Percentiles rank a stretch among this genome's conserved stretches.
Evolutionary conservation across 2,797 vertebrate species (phyloP).

Genomic region (Lemur catta): DNA sequence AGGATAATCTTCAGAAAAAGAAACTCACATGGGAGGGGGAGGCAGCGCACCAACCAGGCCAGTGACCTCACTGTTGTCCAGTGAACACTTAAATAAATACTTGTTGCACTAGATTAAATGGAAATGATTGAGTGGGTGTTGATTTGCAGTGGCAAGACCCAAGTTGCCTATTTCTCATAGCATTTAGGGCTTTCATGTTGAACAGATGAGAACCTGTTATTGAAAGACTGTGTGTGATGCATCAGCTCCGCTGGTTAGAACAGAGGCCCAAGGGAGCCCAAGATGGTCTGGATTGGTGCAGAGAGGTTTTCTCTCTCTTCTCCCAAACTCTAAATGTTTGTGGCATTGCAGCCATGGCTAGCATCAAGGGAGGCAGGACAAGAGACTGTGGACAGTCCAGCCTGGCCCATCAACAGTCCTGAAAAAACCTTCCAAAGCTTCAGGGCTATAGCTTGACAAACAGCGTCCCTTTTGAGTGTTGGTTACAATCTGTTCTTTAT

Average conservation of each 20-base stretch:
- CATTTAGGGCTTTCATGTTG: not conserved
- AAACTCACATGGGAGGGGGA: not conserved
- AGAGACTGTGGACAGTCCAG: not conserved
- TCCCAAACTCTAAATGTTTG: not conserved
- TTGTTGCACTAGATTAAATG: not conserved
- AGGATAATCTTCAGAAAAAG: not conserved
- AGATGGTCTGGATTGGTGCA: not conserved
- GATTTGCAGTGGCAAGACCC: not conserved
- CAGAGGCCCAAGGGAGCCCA: not conserved
- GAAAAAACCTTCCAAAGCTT: not conserved
- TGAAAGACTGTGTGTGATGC: not conserved
- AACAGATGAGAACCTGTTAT: not conserved
- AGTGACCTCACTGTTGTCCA: not conserved
- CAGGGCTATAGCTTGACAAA: not conserved
- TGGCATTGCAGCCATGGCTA: not conserved
- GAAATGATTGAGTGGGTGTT: not conserved
- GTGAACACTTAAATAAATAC: not conserved
- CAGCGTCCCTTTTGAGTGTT: not conserved
- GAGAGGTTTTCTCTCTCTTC: not conserved
- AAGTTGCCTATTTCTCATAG: not conserved
- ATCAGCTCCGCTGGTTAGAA: not conserved
- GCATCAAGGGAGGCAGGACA: not conserved
- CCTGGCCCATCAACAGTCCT: not conserved
- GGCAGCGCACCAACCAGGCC: not conserved
- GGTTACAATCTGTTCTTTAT: not conserved